These are phyloP conservation scores for Plagodis pulveraria DNA, from an alignment of 2,888 invertebrate genomes.

Conservation along the genomic window DNA sequence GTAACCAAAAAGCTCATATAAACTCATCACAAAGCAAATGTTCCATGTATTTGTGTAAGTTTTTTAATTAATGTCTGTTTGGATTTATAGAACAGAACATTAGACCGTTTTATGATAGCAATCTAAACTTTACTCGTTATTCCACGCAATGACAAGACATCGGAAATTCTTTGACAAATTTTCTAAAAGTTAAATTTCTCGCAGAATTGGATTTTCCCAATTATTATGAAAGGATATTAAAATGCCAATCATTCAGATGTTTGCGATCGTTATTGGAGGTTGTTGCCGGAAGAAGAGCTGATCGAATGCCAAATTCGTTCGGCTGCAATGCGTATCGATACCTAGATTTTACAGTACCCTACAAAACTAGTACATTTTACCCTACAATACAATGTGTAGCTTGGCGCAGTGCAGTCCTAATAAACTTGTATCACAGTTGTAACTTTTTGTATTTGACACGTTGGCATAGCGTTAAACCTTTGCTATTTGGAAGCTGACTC, in stretches of 20 bases:
- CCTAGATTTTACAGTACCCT: constrained; percentile 34
- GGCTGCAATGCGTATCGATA: constrained; percentile 30
- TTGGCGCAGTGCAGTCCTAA: constrained; percentile 43
- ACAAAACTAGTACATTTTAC: constrained; percentile 4
- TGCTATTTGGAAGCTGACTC: constrained; percentile 6
- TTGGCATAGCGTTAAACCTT: constrained; percentile 13
- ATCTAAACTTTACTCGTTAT: constrained; percentile 42
- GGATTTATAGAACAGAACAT: constrained; percentile 27
- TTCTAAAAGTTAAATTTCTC: constrained; percentile 34
- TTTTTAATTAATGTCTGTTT: constrained; percentile 28
- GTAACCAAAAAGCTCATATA: constrained; percentile 2
- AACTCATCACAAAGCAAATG: constrained; percentile 6
- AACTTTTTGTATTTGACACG: constrained; percentile 34
- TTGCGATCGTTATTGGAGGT: constrained; percentile 31
- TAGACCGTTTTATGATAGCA: constrained; percentile 37
- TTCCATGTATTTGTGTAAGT: constrained; percentile 20
- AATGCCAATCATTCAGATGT: constrained; percentile 37
- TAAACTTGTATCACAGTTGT: constrained; percentile 33
- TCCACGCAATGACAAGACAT: constrained; percentile 32
- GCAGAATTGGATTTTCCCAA: constrained; percentile 38
- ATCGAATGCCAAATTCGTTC: constrained; percentile 41
- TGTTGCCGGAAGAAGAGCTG: constrained; percentile 33
- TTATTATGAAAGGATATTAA: constrained; percentile 39
- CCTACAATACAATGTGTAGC: constrained; percentile 17
- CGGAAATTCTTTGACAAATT: constrained; percentile 39